A percentile compares a stretch with the other conserved stretches of the same genome.
Evolutionary conservation across 2,113 vertebrate species (phyloP).

Genomic region (Varanus salvator): DNA sequence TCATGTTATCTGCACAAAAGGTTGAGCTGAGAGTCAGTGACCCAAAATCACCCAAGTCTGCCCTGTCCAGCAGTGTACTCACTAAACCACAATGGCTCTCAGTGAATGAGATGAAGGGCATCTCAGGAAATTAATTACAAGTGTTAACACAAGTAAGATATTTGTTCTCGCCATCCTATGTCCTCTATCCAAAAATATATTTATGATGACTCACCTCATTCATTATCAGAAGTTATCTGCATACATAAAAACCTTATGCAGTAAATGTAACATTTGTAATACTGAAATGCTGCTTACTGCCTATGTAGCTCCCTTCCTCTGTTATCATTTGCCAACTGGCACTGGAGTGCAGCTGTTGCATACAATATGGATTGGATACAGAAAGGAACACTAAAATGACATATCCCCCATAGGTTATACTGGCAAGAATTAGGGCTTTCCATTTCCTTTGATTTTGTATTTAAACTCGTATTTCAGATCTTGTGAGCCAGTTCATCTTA

Average conservation of each 20-base stretch:
- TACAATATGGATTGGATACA: neutral
- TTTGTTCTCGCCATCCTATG: neutral
- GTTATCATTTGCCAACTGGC: neutral
- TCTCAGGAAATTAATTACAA: neutral
- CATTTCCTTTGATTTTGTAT: neutral
- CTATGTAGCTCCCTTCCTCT: neutral
- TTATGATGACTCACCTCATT: neutral
- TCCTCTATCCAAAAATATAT: no score
- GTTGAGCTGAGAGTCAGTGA: no score
- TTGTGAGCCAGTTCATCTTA: neutral
- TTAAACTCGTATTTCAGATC: neutral
- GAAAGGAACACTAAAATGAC: neutral
- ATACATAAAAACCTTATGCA: neutral
- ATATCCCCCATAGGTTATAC: neutral
- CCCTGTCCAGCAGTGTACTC: no score
- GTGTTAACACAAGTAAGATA: neutral
- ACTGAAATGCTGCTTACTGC: neutral
- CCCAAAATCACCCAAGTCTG: no score
- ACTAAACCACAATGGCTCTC: neutral
- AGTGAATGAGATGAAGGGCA: neutral
- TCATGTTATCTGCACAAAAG: no score
- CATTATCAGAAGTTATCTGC: neutral
- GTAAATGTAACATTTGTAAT: neutral
- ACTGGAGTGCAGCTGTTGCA: neutral
- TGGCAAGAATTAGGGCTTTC: neutral